phyloP scores from a whole-genome alignment of 2,888 invertebrate genomes.

The Euzetes globulus region DNA sequence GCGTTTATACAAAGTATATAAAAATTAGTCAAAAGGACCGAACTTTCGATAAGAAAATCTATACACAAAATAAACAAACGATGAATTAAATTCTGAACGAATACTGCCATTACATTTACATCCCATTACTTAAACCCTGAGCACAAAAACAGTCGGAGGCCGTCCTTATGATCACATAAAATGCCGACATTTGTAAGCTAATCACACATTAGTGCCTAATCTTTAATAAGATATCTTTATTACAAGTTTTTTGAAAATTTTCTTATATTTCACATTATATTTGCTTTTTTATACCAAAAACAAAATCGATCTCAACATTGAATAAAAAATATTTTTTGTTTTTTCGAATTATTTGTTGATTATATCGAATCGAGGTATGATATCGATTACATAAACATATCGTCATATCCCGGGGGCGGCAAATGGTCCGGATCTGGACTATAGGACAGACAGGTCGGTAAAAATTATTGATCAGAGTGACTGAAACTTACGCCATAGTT shows the following conservation, averaged over 20 bases:
- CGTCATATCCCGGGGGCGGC: slow-evolving; percentile 54
- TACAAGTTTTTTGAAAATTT: background rate
- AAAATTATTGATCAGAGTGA: background rate
- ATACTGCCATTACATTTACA: background rate
- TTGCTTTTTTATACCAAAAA: background rate
- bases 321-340: too few relatives aligned
- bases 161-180: background rate
- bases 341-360: too few relatives aligned
- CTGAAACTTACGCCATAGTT: background rate
- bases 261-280: background rate
- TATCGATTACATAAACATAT: slow-evolving; percentile 26
- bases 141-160: background rate
- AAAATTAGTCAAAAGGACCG: too few relatives aligned
- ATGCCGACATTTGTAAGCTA: background rate
- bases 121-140: background rate
- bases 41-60: too few relatives aligned
- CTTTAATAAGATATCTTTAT: background rate
- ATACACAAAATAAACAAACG: background rate
- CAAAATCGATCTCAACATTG: background rate
- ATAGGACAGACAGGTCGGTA: too few relatives aligned
- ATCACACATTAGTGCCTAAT: background rate
- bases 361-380: background rate
- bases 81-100: background rate
- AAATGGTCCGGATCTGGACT: slow-evolving; percentile 64
- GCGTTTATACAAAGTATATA: background rate